Conservation (phyloP, 2,113 vertebrate genomes). For the Dromiciops gliroides region DNA sequence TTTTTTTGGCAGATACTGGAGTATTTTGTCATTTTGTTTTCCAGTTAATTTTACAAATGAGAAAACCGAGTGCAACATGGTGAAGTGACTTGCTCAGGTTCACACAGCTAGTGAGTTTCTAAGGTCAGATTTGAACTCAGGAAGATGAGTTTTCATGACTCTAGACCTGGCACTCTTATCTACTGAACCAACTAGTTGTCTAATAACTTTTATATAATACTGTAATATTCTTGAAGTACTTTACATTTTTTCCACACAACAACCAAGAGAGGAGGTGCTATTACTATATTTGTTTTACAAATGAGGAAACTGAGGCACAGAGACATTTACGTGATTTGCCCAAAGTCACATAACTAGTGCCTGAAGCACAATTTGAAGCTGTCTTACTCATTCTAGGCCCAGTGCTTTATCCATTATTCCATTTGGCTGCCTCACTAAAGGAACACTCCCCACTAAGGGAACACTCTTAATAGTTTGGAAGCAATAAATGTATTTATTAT, state of each 20-base stretch:
- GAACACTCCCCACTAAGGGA: not conserved
- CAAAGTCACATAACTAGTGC: not conserved
- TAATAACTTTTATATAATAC: not conserved
- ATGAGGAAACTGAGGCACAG: not conserved
- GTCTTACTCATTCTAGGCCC: not conserved
- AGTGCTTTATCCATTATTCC: not conserved
- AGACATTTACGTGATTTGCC: not conserved
- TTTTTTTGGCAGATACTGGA: not conserved
- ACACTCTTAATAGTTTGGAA: not conserved
- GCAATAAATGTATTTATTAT: not conserved
- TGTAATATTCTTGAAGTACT: not conserved
- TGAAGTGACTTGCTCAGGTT: not conserved
- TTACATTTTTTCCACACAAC: not conserved
- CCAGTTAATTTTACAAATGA: not conserved
- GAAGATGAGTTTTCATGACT: not conserved
- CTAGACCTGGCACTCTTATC: not conserved
- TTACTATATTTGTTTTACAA: no score
- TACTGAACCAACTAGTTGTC: not conserved
- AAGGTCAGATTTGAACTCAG: not conserved
- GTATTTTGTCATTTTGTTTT: not conserved
- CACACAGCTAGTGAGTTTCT: not conserved
- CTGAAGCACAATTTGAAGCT: not conserved
- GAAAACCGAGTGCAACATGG: not conserved
- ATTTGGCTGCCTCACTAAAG: not conserved
- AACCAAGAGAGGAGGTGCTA: not conserved